Percentiles rank a stretch among this genome's conserved stretches.
phyloP scores from a whole-genome alignment of 2,888 invertebrate genomes.

The Drosophila acutilabella region DNA sequence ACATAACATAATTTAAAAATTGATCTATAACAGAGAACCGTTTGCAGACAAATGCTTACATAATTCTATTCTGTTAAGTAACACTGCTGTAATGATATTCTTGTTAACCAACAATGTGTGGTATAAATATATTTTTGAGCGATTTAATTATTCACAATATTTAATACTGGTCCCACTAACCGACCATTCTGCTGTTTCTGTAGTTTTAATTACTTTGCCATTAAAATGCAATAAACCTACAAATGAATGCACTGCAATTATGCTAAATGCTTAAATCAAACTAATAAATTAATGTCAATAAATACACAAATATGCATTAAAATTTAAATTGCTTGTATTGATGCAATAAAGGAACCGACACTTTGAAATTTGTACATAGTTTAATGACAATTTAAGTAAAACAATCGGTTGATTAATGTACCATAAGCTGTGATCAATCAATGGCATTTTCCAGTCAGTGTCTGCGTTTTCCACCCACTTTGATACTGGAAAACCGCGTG shows the following conservation, averaged over 20 bases:
- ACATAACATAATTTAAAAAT: not conserved
- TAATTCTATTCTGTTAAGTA: not conserved
- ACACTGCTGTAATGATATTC: not conserved
- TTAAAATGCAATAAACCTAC: conserved; percentile 33
- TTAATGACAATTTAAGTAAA: conserved; percentile 8
- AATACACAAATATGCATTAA: conserved; percentile 37
- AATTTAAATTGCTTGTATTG: conserved; percentile 33
- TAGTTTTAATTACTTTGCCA: conserved; percentile 45
- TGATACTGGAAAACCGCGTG: conserved; percentile 25
- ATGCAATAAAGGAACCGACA: conserved; percentile 10
- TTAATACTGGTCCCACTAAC: conserved; percentile 12
- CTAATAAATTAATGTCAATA: not conserved
- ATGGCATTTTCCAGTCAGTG: not conserved
- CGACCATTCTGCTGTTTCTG: not conserved
- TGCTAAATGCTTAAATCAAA: conserved; percentile 11
- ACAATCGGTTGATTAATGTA: conserved; percentile 13
- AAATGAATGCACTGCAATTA: conserved; percentile 20
- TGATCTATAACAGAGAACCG: not conserved
- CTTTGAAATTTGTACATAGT: conserved; percentile 1
- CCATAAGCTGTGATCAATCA: conserved; percentile 14
- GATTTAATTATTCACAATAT: conserved; percentile 23
- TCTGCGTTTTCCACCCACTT: not conserved
- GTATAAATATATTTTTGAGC: not conserved
- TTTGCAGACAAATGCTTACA: not conserved
- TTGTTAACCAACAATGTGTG: not conserved